Evolutionary conservation across 1,140 invertebrate genomes (phyloP), one percentile per base, ranked within the genome.

Genomic region (Drosophila takahashii): DNA sequence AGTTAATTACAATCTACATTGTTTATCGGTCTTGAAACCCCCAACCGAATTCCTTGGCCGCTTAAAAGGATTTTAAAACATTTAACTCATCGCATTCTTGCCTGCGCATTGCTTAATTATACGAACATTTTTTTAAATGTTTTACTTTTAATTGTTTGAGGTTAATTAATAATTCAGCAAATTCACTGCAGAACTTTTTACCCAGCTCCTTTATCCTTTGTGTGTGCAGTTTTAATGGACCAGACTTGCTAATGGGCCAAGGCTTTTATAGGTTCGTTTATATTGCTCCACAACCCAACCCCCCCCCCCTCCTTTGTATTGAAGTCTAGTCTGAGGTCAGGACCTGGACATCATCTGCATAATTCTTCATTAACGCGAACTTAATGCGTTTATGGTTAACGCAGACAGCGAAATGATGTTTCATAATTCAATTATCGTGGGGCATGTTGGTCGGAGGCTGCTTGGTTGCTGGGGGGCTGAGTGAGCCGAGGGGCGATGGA

Each of bases 1-100:
- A 61, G 84, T 89, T 87, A 87, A 87, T 87, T 89, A 87, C 84
- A 79, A 84, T 84, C 84, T 84, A 80, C 84, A 87, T 84, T 87
- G 84, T 89, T 84, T 84, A 87, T 89, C 77, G 76, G 59, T 52
- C 48, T 29, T 51, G 61, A 67, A 65, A 65, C 64, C 36, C 34
- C 36, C 56, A 52, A 27, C 9, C 59, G 52, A 53, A 69, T 83
- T 79, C 59, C 62, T 54, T 34, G 44, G 51, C 39, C 36, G 53
- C 52, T 58, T 83, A 66, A 83, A 59, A 62, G 64, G 59, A 65
- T 65, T 75, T 78, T 69, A 58, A 75, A 77, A 69, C 79, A 76
- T 85, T 85, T 77, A 34, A 77, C 58, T 37, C 16, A n/a, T 22
- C 34, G 50, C 27, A 16, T 27, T n/a, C 45, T 13, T 32, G 11